These are phyloP conservation scores for Thaumatotibia leucotreta DNA, from an alignment of 1,140 invertebrate genomes.

Conservation along the genomic window DNA sequence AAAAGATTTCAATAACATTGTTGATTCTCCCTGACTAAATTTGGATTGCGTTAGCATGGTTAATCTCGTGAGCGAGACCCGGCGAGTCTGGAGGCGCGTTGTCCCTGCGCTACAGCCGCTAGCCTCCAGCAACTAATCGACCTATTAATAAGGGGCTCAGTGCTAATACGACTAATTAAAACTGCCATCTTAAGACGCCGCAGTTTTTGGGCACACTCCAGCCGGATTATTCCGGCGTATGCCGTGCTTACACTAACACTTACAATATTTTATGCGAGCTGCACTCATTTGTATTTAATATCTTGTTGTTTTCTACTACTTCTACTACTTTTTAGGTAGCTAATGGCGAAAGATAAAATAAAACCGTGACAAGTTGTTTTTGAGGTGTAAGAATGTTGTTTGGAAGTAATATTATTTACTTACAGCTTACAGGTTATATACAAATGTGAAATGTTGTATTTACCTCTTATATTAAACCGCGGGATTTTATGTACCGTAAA, in stretches of 20 bases:
- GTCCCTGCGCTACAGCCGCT: slow-evolving; percentile 32
- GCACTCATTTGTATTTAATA: not conserved
- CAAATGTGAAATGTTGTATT: too few species aligned
- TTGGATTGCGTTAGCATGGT: not conserved
- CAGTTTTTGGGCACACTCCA: slow-evolving; percentile 74
- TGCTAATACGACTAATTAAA: slow-evolving; percentile 73
- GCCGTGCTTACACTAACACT: slow-evolving; percentile 32
- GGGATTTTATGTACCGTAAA: too few species aligned
- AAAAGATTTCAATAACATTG: too few species aligned
- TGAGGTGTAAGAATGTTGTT: too few species aligned
- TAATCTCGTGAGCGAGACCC: not conserved
- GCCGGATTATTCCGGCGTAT: slow-evolving; percentile 53
- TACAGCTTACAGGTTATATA: too few species aligned
- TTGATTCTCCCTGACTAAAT: not conserved
- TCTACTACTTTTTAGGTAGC: too few species aligned
- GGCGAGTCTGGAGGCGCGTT: slow-evolving; percentile 18
- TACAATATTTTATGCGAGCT: not conserved
- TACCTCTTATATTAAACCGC: too few species aligned
- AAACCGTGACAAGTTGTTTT: too few species aligned
- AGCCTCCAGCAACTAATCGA: slow-evolving; percentile 63
- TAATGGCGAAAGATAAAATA: too few species aligned
- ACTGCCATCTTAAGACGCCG: slow-evolving; percentile 67
- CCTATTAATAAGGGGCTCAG: slow-evolving; percentile 73
- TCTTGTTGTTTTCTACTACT: not conserved
- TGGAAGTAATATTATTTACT: too few species aligned